Percentiles rank a stretch among this genome's conserved stretches.
These are phyloP conservation scores for Melikaiella ostensackeni DNA, from an alignment of 2,888 invertebrate species.

Conservation along the genomic window DNA sequence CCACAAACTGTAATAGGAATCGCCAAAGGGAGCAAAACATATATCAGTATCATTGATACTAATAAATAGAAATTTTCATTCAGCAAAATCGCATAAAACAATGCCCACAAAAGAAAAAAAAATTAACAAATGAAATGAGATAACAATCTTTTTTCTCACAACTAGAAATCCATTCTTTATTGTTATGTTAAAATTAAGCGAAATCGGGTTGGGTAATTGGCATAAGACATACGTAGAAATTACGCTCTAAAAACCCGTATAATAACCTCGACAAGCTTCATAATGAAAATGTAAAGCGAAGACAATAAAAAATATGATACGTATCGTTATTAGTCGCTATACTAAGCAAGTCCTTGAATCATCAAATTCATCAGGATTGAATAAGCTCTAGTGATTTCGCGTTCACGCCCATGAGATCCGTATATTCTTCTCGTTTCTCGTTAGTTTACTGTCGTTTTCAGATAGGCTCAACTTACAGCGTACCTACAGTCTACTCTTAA, in stretches of 20 bases:
- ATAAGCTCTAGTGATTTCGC: constrained; percentile 10
- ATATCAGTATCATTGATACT: neutral
- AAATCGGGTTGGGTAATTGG: neutral
- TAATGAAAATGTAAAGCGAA: constrained; percentile 5
- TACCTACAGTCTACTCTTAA: neutral
- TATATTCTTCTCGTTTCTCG: constrained; percentile 11
- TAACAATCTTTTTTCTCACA: neutral
- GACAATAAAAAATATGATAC: constrained; percentile 8
- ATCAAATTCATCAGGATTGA: constrained; percentile 44
- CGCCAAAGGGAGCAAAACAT: neutral
- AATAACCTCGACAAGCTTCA: constrained; percentile 41
- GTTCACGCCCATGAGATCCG: neutral
- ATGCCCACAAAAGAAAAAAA: neutral
- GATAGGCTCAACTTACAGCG: neutral
- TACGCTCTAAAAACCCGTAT: constrained; percentile 50
- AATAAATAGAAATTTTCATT: neutral
- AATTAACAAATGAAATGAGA: neutral
- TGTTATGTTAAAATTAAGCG: neutral
- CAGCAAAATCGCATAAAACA: neutral
- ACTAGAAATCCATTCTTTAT: neutral
- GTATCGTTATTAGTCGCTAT: constrained; percentile 6
- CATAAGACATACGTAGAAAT: constrained; percentile 6
- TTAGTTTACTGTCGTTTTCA: constrained; percentile 16
- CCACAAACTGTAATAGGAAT: too few relatives aligned
- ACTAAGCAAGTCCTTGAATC: constrained; percentile 49